Evolutionary conservation across 2,888 invertebrate genomes (phyloP).

Genomic region (Eristalis tenax): DNA sequence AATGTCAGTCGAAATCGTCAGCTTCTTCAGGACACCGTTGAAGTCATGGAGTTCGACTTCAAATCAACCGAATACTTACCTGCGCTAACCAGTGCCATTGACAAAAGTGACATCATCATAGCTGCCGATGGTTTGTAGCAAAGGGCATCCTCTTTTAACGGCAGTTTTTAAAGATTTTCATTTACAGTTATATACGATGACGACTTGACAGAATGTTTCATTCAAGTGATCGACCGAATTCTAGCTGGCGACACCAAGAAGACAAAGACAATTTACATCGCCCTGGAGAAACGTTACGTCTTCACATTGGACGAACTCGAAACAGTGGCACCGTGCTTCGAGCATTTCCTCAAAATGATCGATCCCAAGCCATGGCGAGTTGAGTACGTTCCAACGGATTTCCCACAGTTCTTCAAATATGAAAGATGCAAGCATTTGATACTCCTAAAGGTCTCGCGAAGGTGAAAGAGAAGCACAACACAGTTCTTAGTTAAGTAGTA

Average conservation of each 20-base stretch:
- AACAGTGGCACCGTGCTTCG: constrained; percentile 92
- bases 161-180: constrained; percentile 48
- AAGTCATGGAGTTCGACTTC: constrained; percentile 87
- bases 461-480: constrained; percentile 12
- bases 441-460: constrained; percentile 85
- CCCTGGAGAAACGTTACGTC: constrained; percentile 92
- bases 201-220: constrained; percentile 89
- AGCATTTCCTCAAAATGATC: constrained; percentile 86
- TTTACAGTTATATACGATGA: constrained; percentile 92
- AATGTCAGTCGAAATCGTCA: constrained; percentile 87
- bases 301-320: constrained; percentile 91
- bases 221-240: constrained; percentile 87
- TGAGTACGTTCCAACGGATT: constrained; percentile 86
- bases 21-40: constrained; percentile 84
- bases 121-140: constrained; percentile 90
- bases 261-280: constrained; percentile 86
- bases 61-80: constrained; percentile 83
- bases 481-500: background rate
- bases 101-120: constrained; percentile 85
- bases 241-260: constrained; percentile 79
- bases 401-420: constrained; percentile 91
- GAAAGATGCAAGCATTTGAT: constrained; percentile 90
- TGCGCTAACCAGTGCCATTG: constrained; percentile 83
- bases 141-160: background rate
- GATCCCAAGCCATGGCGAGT: constrained; percentile 82